Conservation (phyloP, 2,888 invertebrate genomes). For the Agrenia bidenticulata region DNA sequence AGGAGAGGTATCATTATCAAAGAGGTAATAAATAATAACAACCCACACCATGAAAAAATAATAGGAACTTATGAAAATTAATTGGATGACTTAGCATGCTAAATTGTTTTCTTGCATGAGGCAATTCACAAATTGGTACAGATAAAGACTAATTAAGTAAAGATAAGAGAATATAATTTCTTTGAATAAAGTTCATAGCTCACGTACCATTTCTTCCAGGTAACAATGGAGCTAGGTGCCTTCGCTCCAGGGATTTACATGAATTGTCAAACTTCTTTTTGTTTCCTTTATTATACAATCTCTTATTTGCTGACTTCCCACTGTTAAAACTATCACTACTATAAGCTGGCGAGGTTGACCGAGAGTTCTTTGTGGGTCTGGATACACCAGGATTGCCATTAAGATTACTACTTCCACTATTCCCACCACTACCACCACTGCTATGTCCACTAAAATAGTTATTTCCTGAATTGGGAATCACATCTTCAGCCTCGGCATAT, state of each 20-base stretch:
- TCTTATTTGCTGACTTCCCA: conserved; percentile 59
- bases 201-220: conserved; percentile 41
- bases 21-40: too few species aligned
- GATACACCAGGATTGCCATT: conserved; percentile 38
- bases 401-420: conserved; percentile 34
- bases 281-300: conserved; percentile 50
- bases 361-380: conserved; percentile 49
- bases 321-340: conserved; percentile 53
- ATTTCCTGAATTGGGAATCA: conserved; percentile 43
- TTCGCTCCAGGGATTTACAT: conserved; percentile 51
- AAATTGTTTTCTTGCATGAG: too few species aligned
- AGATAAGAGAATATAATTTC: background rate
- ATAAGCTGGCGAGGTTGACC: conserved; percentile 52
- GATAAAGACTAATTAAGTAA: background rate
- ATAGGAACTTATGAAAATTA: too few species aligned
- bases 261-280: conserved; percentile 52
- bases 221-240: conserved; percentile 52
- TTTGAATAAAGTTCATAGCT: background rate
- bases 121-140: too few species aligned
- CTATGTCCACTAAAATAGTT: conserved; percentile 33
- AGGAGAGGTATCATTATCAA: too few species aligned
- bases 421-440: conserved; percentile 29
- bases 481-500: conserved; percentile 53
- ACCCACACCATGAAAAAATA: too few species aligned
- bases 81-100: too few species aligned